Conservation (phyloP, 2,888 invertebrate species). For the Hyalella azteca region DNA sequence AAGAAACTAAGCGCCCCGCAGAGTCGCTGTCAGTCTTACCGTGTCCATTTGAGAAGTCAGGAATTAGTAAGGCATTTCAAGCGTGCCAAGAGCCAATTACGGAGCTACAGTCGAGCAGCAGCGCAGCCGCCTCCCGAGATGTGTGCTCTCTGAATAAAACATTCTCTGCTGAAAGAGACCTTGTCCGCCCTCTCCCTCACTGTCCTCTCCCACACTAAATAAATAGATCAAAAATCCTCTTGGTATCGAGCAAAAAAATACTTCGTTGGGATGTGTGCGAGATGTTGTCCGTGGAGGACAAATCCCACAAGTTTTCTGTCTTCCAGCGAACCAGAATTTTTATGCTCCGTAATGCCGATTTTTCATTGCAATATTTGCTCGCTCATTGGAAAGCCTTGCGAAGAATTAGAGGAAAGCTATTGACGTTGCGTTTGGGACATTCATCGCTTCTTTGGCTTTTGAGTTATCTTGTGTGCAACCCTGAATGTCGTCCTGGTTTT, state of each 20-base stretch:
- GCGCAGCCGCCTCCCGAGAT: slow-evolving; percentile 11
- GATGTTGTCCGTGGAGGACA: not conserved
- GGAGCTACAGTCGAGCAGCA: slow-evolving; percentile 16
- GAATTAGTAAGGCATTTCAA: slow-evolving; percentile 28
- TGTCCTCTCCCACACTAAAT: not conserved
- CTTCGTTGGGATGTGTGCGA: not conserved
- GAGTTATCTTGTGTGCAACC: too few relatives aligned
- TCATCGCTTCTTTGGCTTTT: too few relatives aligned
- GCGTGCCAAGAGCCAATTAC: slow-evolving; percentile 34
- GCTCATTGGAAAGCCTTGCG: not conserved
- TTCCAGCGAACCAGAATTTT: not conserved
- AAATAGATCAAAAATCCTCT: not conserved
- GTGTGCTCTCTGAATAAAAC: slow-evolving; percentile 35
- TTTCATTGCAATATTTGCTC: not conserved
- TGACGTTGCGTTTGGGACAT: too few relatives aligned
- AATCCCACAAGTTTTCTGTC: not conserved
- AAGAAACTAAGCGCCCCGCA: too few relatives aligned
- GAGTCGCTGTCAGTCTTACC: too few relatives aligned
- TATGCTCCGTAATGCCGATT: not conserved
- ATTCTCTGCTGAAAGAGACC: slow-evolving; percentile 3
- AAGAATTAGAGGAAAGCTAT: not conserved
- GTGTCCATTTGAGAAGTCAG: slow-evolving; percentile 21
- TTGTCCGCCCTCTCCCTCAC: not conserved
- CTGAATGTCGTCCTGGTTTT: too few relatives aligned
- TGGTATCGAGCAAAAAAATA: not conserved